These are phyloP conservation scores for Papilio dardanus DNA, from an alignment of 1,140 invertebrate genomes.

Conservation along the genomic window DNA sequence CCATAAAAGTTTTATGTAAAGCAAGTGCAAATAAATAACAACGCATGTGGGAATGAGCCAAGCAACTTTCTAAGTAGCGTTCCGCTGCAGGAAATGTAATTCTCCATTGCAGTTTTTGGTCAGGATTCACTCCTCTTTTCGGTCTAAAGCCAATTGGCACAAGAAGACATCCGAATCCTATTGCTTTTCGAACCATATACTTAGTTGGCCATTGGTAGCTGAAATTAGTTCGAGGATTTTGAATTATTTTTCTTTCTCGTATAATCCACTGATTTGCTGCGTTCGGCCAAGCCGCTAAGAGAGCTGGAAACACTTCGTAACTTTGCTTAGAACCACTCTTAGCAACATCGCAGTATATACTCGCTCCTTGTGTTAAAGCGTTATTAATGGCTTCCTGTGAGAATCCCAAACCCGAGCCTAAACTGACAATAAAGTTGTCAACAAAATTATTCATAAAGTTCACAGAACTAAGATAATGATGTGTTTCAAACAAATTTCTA, in stretches of 20 bases:
- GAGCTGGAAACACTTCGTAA: slow-evolving; percentile 85
- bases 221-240: slow-evolving; percentile 82
- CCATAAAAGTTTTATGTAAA: slow-evolving; percentile 87
- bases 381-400: slow-evolving; percentile 72
- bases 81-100: slow-evolving; percentile 88
- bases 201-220: slow-evolving; percentile 86
- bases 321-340: slow-evolving; percentile 71
- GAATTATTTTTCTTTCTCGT: slow-evolving; percentile 80
- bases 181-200: slow-evolving; percentile 85
- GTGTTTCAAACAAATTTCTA: slow-evolving; percentile 76
- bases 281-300: slow-evolving; percentile 86
- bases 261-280: slow-evolving; percentile 85
- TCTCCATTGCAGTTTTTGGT: slow-evolving; percentile 88
- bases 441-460: slow-evolving; percentile 85
- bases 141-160: slow-evolving; percentile 86
- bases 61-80: slow-evolving; percentile 86
- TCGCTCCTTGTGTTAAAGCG: slow-evolving; percentile 83
- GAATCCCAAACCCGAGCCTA: slow-evolving; percentile 82
- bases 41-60: slow-evolving; percentile 87
- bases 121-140: slow-evolving; percentile 82
- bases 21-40: slow-evolving; percentile 86
- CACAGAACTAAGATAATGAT: slow-evolving; percentile 84
- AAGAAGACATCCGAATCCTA: slow-evolving; percentile 86
- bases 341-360: slow-evolving; percentile 83
- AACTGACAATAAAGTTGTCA: slow-evolving; percentile 82